Evolutionary conservation across 2,113 vertebrate genomes (phyloP).

Genomic region (Saguinus imperator): DNA sequence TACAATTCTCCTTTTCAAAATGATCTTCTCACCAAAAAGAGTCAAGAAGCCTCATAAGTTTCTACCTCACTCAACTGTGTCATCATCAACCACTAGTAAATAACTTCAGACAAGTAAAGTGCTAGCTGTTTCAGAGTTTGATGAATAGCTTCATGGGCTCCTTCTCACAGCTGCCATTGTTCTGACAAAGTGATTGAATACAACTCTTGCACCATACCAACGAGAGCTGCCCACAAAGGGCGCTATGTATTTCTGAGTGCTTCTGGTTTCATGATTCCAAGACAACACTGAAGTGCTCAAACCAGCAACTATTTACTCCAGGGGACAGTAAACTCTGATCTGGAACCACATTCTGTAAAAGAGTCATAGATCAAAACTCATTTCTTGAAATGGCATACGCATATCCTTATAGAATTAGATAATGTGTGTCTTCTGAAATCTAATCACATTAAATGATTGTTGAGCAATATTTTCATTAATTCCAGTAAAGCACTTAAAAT

Average conservation of each 20-base stretch:
- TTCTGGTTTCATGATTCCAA: neutral
- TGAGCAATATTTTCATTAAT: slow-evolving; percentile 32
- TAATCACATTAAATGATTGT: neutral
- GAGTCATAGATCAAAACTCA: neutral
- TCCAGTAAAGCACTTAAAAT: slow-evolving; percentile 39
- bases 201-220: neutral
- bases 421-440: slow-evolving; percentile 17
- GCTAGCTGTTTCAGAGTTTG: slow-evolving; percentile 21
- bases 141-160: slow-evolving; percentile 41
- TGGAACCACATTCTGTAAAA: neutral
- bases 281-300: neutral
- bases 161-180: slow-evolving; percentile 41
- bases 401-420: neutral
- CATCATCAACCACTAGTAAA: slow-evolving; percentile 64
- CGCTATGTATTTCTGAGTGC: neutral
- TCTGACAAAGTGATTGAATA: slow-evolving; percentile 54
- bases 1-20: slow-evolving; percentile 40
- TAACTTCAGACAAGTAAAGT: slow-evolving; percentile 70
- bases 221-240: slow-evolving; percentile 50
- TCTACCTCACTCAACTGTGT: slow-evolving; percentile 57
- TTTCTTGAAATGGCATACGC: neutral
- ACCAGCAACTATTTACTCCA: neutral
- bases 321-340: neutral
- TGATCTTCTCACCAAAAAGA: slow-evolving; percentile 62
- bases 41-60: slow-evolving; percentile 26